Base-by-base conservation (phyloP, 2,888 invertebrate species). In the Lobophora halterata region DNA sequence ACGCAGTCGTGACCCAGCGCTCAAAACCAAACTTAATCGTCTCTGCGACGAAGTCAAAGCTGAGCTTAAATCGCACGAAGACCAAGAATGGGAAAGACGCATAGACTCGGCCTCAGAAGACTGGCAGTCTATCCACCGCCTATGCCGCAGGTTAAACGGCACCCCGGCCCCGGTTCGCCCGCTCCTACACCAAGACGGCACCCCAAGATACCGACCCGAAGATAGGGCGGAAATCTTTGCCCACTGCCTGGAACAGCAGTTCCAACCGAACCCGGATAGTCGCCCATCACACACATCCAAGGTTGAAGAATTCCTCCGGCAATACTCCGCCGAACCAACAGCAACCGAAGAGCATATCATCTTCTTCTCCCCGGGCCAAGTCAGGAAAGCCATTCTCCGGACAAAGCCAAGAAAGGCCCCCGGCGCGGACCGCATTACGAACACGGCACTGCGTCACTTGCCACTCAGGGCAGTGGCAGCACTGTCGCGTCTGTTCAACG, bases 401-500 rank as follows among this genome's bases (percentile, higher is more conserved):
- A 5, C 16, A 2, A 13, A 6, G 8, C 27, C n/a, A n/a, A n/a
- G 21, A 2, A 32, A 23, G 19, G 36, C 40, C 1, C 31, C 39
- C 2, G 35, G 26, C 7, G 4, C 8, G 10, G 26, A 41, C 28
- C 34, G 19, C n/a, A 24, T 35, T 6, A 3, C 40, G 0, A 27
- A 18, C 20, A 10, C 16, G 6, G 37, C 21, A 5, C 24, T 40
- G 3, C 8, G 27, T 0, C 13, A 17, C 1, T 5, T 38, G 7
- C 23, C 32, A 0, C 16, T 17, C 2, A 8, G 17, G 14, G 26
- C 21, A 2, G 11, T 27, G 3, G 25, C 27, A 4, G 29, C 24
- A 0, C 20, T 46, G 1, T 12, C 46, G 0, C 16, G 39, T 0
- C n/a, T 45, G 1, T 40, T 17, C 31, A 49, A 40, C 2, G 46